Evolutionary conservation across 2,888 invertebrate genomes (phyloP).

Genomic region (Ctena decussata): DNA sequence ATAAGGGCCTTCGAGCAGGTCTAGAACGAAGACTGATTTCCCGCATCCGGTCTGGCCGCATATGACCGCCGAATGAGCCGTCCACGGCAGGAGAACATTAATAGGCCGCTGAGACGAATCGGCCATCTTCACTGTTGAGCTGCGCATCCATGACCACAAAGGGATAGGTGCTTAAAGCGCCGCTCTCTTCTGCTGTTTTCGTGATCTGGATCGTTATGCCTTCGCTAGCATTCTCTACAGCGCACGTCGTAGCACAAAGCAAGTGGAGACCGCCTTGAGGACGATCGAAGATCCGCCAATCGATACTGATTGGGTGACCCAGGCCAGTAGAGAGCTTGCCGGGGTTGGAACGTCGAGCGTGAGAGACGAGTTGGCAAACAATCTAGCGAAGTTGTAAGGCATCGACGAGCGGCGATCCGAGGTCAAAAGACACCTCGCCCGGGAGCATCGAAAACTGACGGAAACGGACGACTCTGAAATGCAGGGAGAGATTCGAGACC

Average conservation of each 20-base stretch:
- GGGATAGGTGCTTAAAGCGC: constrained; percentile 27
- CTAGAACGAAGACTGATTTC: constrained; percentile 40
- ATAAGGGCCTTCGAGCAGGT: constrained; percentile 27
- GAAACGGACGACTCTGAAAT: too few relatives aligned
- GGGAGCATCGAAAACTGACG: too few relatives aligned
- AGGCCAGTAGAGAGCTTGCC: too few relatives aligned
- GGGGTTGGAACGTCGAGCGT: too few relatives aligned
- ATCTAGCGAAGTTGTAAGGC: too few relatives aligned
- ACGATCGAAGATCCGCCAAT: background rate
- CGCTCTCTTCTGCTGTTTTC: background rate
- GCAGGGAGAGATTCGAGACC: too few relatives aligned
- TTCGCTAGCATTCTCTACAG: constrained; percentile 9
- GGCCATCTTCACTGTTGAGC: constrained; percentile 20
- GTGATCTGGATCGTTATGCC: constrained; percentile 39
- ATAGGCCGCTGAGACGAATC: constrained; percentile 20
- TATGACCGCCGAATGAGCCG: constrained; percentile 24
- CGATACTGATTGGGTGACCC: background rate
- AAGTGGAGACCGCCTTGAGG: constrained; percentile 3
- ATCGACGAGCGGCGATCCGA: too few relatives aligned
- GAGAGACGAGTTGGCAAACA: too few relatives aligned
- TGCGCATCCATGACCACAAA: constrained; percentile 39
- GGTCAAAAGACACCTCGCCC: too few relatives aligned
- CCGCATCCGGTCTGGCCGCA: constrained; percentile 42
- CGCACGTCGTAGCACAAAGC: background rate
- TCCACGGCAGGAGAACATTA: background rate